Evolutionary conservation across 2,797 vertebrate species (phyloP).

Genomic region (Atherinosoma microstoma): DNA sequence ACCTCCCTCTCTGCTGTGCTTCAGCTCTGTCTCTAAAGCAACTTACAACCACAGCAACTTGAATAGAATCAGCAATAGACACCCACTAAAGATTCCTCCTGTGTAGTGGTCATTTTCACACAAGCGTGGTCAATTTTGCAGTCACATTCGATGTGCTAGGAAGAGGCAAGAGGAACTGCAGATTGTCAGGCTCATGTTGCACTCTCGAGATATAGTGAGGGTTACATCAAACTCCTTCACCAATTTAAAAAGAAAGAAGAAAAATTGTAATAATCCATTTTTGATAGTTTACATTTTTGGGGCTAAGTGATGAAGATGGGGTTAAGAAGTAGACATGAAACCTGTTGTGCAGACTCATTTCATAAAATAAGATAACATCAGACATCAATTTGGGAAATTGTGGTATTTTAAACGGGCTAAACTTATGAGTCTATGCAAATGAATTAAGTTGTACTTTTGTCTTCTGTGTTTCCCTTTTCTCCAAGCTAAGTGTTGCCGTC

Average conservation of each 20-base stretch:
- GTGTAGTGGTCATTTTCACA: not conserved
- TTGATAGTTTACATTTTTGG: not conserved
- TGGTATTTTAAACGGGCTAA: not conserved
- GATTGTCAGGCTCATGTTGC: not conserved
- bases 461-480: constrained; percentile 24
- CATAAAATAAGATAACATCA: not conserved
- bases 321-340: not conserved
- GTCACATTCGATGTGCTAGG: not conserved
- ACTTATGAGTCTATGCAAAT: not conserved
- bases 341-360: not conserved
- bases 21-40: not conserved
- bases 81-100: not conserved
- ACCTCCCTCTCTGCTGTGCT: not conserved
- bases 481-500: constrained; percentile 82
- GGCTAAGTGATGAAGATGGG: not conserved
- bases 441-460: not conserved
- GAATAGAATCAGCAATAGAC: not conserved
- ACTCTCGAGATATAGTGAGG: not conserved
- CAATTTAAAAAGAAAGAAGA: not conserved
- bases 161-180: not conserved
- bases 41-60: not conserved
- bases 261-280: not conserved
- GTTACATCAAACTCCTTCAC: not conserved
- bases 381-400: not conserved
- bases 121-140: not conserved